Conservation (phyloP, 1,140 invertebrate species). For the Pararge aegeria region DNA sequence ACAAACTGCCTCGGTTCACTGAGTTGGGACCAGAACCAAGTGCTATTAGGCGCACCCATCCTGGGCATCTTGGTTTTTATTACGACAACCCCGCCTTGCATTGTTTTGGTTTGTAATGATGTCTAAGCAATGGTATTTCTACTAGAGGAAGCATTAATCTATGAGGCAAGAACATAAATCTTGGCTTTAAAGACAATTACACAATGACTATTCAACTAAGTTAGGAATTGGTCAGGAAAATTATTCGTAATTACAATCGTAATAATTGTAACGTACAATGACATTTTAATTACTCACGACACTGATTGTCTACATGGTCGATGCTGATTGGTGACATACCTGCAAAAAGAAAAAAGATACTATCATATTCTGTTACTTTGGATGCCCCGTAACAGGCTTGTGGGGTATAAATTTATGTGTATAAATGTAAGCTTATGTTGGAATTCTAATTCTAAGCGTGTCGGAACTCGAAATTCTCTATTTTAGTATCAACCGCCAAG, state of each 20-base stretch:
- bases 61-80: slow-evolving; percentile 67
- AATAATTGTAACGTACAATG: slow-evolving; percentile 11
- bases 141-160: slow-evolving; percentile 32
- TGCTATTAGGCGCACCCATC: slow-evolving; percentile 68
- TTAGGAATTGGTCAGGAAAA: neutral
- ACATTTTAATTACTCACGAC: slow-evolving; percentile 29
- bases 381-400: neutral
- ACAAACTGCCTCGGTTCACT: slow-evolving; percentile 37
- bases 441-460: neutral
- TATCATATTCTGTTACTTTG: neutral
- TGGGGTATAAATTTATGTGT: too few relatives aligned
- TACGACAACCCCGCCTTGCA: slow-evolving; percentile 65
- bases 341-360: slow-evolving; percentile 42
- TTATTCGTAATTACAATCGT: slow-evolving; percentile 12
- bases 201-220: neutral
- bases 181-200: neutral
- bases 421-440: neutral
- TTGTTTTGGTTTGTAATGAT: slow-evolving; percentile 55
- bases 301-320: slow-evolving; percentile 11
- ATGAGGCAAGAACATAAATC: slow-evolving; percentile 15
- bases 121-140: slow-evolving; percentile 19
- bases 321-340: slow-evolving; percentile 42
- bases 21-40: slow-evolving; percentile 49
- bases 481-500: slow-evolving; percentile 23
- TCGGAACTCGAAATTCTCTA: slow-evolving; percentile 12